These are phyloP conservation scores for Eutrigla gurnardus DNA, from an alignment of 2,797 vertebrate species.

Conservation along the genomic window DNA sequence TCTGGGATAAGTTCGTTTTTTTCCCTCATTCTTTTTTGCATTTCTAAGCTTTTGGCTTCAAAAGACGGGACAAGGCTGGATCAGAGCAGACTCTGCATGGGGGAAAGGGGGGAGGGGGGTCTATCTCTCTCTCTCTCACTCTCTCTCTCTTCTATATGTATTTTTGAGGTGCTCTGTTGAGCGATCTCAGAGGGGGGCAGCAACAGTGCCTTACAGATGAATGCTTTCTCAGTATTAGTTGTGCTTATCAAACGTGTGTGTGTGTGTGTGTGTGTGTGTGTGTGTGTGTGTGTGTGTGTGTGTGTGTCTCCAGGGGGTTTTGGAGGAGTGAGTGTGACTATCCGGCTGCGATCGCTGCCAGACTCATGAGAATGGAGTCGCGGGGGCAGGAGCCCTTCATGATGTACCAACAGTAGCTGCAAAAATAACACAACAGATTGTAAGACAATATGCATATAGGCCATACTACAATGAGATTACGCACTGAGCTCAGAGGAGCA, in stretches of 20 bases:
- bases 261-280: conserved; percentile 9
- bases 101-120: conserved; percentile 30
- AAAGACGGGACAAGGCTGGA: conserved; percentile 72
- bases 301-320: conserved; percentile 60
- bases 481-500: conserved; percentile 10
- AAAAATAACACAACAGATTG: conserved; percentile 44
- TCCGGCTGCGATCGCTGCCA: conserved; percentile 72
- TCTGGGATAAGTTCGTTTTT: conserved; percentile 59
- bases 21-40: conserved; percentile 65
- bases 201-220: conserved; percentile 77
- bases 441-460: conserved; percentile 35
- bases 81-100: conserved; percentile 69
- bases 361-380: conserved; percentile 61
- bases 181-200: conserved; percentile 74
- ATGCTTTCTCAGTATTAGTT: conserved; percentile 79
- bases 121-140: conserved; percentile 32
- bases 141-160: conserved; percentile 66
- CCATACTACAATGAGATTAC: conserved; percentile 12
- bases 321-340: conserved; percentile 74
- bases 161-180: conserved; percentile 71
- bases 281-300: conserved; percentile 6
- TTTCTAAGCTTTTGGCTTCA: conserved; percentile 80
- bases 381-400: conserved; percentile 44
- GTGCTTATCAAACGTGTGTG: conserved; percentile 70
- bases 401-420: conserved; percentile 27